Conservation (phyloP, 2,113 vertebrate genomes). For the Xenopus borealis region DNA sequence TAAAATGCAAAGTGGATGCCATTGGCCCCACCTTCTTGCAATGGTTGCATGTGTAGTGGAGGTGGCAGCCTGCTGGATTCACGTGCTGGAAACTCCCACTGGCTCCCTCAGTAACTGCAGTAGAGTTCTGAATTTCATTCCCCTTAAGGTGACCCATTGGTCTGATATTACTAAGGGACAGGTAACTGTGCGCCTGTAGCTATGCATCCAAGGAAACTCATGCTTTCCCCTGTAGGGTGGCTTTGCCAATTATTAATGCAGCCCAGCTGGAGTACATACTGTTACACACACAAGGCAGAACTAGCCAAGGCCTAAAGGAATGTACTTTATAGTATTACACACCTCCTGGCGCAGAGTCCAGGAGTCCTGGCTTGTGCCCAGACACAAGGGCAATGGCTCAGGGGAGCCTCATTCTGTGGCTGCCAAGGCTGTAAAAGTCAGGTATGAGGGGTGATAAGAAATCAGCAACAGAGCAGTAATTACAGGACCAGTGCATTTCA, state of each 20-base stretch:
- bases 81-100: no score
- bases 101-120: no score
- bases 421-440: background rate
- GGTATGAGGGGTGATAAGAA: background rate
- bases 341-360: background rate
- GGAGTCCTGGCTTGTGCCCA: background rate
- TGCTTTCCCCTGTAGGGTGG: background rate
- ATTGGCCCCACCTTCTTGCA: no score
- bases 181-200: no score
- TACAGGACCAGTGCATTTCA: conserved; percentile 2
- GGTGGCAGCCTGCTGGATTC: no score
- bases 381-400: background rate
- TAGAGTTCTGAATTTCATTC: no score
- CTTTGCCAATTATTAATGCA: background rate
- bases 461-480: conserved; percentile 3
- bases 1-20: no score
- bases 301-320: background rate
- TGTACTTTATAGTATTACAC: background rate
- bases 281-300: background rate
- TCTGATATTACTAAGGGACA: no score
- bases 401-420: background rate
- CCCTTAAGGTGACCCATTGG: no score
- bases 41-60: no score
- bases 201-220: no score
- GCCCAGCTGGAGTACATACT: background rate